Evolutionary conservation across 1,140 invertebrate genomes (phyloP).

Genomic region (Lasioglossum albipes): DNA sequence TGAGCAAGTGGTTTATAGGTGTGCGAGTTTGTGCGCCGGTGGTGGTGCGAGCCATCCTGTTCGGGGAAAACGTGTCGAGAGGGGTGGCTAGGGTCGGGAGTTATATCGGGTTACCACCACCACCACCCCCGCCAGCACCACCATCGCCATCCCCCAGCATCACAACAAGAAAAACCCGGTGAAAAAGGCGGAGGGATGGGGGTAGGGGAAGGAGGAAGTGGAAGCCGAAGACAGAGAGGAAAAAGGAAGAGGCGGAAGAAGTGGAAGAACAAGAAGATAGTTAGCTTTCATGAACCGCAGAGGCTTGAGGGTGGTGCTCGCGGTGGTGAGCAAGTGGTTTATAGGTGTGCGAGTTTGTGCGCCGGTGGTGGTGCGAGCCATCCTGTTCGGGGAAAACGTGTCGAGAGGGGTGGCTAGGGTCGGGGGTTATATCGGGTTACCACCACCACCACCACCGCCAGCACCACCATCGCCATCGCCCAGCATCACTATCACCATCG

Average conservation of each 20-base stretch:
- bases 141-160: too few relatives aligned
- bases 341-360: background rate
- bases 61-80: constrained; percentile 48
- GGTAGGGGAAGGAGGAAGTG: background rate
- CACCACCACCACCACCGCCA: constrained; percentile 9
- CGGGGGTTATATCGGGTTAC: constrained; percentile 69
- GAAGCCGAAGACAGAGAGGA: background rate
- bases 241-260: background rate
- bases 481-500: too few relatives aligned
- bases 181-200: background rate
- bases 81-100: constrained; percentile 50
- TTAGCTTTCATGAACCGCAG: constrained; percentile 60
- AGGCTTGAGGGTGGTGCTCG: constrained; percentile 40
- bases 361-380: constrained; percentile 28
- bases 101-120: constrained; percentile 67
- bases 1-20: constrained; percentile 8
- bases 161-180: background rate
- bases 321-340: constrained; percentile 19
- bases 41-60: constrained; percentile 30
- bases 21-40: background rate
- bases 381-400: constrained; percentile 43
- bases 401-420: constrained; percentile 41
- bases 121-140: background rate
- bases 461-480: too few relatives aligned
- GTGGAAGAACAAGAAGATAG: constrained; percentile 49